These are phyloP conservation scores for Hemichromis elongatus DNA, from an alignment of 2,113 vertebrate genomes.

Conservation along the genomic window DNA sequence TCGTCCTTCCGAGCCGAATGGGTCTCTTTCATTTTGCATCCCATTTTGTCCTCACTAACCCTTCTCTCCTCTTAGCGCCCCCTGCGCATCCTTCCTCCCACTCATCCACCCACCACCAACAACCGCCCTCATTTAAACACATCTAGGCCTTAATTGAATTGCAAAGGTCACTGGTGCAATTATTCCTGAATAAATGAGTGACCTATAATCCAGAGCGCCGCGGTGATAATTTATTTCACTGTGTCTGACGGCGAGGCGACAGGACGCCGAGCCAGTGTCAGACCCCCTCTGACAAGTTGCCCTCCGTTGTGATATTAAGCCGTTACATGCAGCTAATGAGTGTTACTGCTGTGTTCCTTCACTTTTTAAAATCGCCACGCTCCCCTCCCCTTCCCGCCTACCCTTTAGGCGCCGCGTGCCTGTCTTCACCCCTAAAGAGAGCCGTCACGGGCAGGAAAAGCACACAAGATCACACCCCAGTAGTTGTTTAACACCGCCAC, in stretches of 20 bases:
- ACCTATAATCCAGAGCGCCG: constrained; percentile 65
- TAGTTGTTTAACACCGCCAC: background rate
- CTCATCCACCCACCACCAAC: background rate
- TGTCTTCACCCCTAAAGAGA: constrained; percentile 7
- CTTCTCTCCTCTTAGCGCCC: background rate
- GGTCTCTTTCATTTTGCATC: constrained; percentile 24
- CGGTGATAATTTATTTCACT: constrained; percentile 66
- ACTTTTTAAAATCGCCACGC: constrained; percentile 2
- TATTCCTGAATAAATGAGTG: constrained; percentile 76
- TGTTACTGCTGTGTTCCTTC: constrained; percentile 37
- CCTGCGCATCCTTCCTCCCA: background rate
- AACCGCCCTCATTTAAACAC: constrained; percentile 67
- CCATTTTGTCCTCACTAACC: constrained; percentile 12
- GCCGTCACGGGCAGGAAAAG: constrained; percentile 17
- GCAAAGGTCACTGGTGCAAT: constrained; percentile 75
- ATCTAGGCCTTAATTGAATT: constrained; percentile 73
- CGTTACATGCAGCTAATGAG: constrained; percentile 66
- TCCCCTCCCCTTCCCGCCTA: background rate
- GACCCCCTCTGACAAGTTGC: constrained; percentile 58
- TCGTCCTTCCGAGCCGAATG: constrained; percentile 3
- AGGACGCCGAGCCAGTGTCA: constrained; percentile 49
- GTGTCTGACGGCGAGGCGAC: constrained; percentile 58
- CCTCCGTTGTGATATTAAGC: constrained; percentile 59
- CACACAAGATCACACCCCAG: background rate
- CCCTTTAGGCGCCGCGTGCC: background rate